Percentiles rank a stretch among this genome's conserved stretches.
Conservation (phyloP, 2,888 invertebrate species). For the Lottia gigantea region DNA sequence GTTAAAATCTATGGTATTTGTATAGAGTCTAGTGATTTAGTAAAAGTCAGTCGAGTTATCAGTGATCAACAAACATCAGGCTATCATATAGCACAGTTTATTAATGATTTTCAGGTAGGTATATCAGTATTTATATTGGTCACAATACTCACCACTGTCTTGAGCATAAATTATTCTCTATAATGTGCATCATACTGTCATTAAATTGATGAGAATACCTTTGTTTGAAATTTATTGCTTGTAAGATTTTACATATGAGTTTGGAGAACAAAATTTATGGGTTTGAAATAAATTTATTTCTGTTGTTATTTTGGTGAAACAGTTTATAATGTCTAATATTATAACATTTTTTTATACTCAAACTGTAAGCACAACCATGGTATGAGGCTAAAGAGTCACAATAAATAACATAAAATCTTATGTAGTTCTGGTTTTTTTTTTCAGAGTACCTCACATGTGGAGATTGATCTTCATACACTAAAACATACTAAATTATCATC, state of each 20-base stretch:
- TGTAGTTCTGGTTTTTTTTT: constrained; percentile 17
- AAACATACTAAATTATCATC: constrained; percentile 51
- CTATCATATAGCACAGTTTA: constrained; percentile 53
- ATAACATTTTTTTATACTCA: too few species aligned
- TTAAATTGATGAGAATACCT: too few species aligned
- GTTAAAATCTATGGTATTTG: constrained; percentile 54
- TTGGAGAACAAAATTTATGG: too few species aligned
- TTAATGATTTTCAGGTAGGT: constrained; percentile 63
- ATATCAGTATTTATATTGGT: not conserved
- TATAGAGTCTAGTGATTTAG: constrained; percentile 53
- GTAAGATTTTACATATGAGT: too few species aligned
- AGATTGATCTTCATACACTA: constrained; percentile 53
- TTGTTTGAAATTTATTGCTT: too few species aligned
- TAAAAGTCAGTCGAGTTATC: constrained; percentile 46
- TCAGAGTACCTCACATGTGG: constrained; percentile 57
- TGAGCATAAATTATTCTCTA: too few species aligned
- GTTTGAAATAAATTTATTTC: too few species aligned
- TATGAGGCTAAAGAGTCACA: not conserved
- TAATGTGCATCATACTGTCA: too few species aligned
- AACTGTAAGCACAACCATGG: too few species aligned
- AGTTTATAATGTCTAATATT: too few species aligned
- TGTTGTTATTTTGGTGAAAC: too few species aligned
- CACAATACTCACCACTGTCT: too few species aligned
- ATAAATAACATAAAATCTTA: not conserved
- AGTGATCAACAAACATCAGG: constrained; percentile 53